Conservation (phyloP, 2,797 vertebrate species). For the Sebastes taczanowskii region DNA sequence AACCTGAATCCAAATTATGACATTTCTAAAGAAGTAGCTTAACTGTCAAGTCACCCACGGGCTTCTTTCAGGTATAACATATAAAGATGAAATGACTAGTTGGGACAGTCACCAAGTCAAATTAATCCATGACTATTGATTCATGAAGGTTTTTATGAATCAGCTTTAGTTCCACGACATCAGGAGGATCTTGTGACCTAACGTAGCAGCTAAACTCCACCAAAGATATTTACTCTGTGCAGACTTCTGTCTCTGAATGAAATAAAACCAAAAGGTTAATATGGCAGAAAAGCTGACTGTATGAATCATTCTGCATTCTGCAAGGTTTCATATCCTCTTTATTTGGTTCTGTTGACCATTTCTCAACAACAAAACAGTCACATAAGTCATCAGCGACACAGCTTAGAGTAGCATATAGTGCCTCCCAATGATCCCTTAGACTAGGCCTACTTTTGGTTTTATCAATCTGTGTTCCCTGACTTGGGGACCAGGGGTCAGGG, state of each 20-base stretch:
- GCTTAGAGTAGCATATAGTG: not conserved
- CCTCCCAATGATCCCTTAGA: not conserved
- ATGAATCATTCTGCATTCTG: not conserved
- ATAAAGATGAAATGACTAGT: not conserved
- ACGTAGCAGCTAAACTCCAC: not conserved
- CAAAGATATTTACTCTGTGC: not conserved
- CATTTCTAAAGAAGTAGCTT: not conserved
- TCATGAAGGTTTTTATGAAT: not conserved
- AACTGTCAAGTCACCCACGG: not conserved
- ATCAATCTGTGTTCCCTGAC: not conserved
- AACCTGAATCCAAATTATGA: constrained; percentile 6
- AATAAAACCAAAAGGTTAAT: not conserved
- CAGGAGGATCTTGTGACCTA: not conserved
- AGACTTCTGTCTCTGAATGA: not conserved
- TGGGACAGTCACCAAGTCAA: not conserved
- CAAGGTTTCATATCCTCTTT: constrained; percentile 66
- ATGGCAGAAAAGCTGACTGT: constrained; percentile 20
- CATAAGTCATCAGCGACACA: not conserved
- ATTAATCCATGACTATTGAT: not conserved
- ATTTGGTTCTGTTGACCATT: not conserved
- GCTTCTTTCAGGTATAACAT: not conserved
- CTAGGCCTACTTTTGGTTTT: not conserved
- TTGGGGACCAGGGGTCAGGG: not conserved
- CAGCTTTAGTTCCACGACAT: not conserved
- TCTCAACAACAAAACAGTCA: constrained; percentile 12